phyloP scores from a whole-genome alignment of 2,888 invertebrate genomes.

The Xanthorhoe spadicearia region DNA sequence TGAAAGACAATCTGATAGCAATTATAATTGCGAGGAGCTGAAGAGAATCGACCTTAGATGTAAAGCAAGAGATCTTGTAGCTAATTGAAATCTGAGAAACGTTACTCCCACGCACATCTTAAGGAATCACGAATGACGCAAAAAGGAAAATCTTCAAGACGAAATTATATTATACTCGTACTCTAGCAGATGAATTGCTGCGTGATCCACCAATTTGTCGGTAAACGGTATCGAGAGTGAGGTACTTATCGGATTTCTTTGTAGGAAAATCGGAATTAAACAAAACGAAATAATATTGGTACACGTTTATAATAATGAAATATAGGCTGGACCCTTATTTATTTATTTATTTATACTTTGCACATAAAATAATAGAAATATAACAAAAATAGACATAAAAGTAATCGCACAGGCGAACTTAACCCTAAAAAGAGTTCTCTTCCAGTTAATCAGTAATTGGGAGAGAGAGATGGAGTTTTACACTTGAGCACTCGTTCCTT shows the following conservation, averaged over 20 bases:
- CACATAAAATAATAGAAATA: too few species aligned
- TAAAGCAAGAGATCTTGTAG: slow-evolving; percentile 47
- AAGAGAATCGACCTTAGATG: slow-evolving; percentile 30
- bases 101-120: slow-evolving; percentile 38
- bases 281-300: slow-evolving; percentile 2
- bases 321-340: background rate
- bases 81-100: slow-evolving; percentile 60
- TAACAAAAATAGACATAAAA: too few species aligned
- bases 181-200: slow-evolving; percentile 17
- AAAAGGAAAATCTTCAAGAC: slow-evolving; percentile 26
- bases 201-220: slow-evolving; percentile 14
- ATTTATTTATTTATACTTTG: too few species aligned
- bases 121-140: slow-evolving; percentile 36
- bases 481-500: too few species aligned
- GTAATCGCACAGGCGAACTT: too few species aligned
- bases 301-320: background rate
- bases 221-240: slow-evolving; percentile 12
- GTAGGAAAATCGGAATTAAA: slow-evolving; percentile 1
- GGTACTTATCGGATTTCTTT: slow-evolving; percentile 14
- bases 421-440: too few species aligned
- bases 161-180: slow-evolving; percentile 19
- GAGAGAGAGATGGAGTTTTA: too few species aligned
- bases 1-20: slow-evolving; percentile 38
- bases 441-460: too few species aligned
- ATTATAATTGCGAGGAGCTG: slow-evolving; percentile 23